phyloP scores from a whole-genome alignment of 2,888 invertebrate genomes.

The Hesperia comma region DNA sequence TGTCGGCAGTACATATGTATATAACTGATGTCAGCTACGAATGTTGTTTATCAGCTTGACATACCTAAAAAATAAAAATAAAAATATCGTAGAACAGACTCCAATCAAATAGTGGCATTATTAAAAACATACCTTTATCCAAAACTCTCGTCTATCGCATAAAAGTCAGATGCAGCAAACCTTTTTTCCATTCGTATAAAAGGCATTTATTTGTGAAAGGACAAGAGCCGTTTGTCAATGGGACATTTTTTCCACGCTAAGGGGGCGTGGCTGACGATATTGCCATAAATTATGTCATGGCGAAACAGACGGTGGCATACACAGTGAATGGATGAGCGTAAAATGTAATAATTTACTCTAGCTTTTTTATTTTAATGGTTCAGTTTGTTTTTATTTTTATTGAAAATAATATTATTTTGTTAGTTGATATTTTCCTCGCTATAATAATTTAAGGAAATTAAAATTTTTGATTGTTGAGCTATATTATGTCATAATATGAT shows the following conservation, averaged over 20 bases:
- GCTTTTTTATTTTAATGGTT: slow-evolving; percentile 24
- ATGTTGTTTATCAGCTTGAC: too few species aligned
- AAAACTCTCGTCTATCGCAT: slow-evolving; percentile 22
- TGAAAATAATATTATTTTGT: neutral
- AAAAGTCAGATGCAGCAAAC: slow-evolving; percentile 41
- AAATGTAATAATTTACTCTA: slow-evolving; percentile 39
- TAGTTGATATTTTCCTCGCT: neutral
- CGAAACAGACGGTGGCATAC: slow-evolving; percentile 54
- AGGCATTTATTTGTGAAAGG: slow-evolving; percentile 35
- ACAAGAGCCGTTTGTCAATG: slow-evolving; percentile 48
- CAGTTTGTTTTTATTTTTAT: slow-evolving; percentile 24
- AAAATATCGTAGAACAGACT: too few species aligned
- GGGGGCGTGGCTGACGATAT: slow-evolving; percentile 64
- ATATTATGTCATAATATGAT: too few species aligned
- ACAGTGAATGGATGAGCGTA: slow-evolving; percentile 49
- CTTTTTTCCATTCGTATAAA: slow-evolving; percentile 40
- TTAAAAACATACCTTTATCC: neutral
- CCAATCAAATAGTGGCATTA: too few species aligned
- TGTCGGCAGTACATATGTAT: too few species aligned
- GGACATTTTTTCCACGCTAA: slow-evolving; percentile 51
- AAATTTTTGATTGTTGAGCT: too few species aligned
- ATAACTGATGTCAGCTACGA: too few species aligned
- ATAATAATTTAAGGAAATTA: too few species aligned
- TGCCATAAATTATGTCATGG: slow-evolving; percentile 67
- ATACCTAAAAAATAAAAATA: too few species aligned